phyloP scores from a whole-genome alignment of 2,113 vertebrate genomes.

The Oenanthe melanoleuca region DNA sequence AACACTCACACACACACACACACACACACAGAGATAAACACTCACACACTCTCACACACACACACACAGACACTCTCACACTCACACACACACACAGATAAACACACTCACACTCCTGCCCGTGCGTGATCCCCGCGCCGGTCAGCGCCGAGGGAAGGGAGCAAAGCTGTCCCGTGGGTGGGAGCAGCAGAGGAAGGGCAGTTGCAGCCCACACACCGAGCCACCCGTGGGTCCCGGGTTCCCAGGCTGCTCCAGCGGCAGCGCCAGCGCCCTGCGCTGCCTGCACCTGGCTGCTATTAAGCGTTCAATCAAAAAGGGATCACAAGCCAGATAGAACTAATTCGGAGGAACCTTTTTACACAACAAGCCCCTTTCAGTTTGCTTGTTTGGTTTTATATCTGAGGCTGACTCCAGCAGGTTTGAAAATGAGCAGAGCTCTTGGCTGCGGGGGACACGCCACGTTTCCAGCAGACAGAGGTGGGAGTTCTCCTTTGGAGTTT shows the following conservation, averaged over 20 bases:
- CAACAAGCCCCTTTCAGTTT: constrained; percentile 54
- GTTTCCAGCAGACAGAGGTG: constrained; percentile 42
- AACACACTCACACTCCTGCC: no score
- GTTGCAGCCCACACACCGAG: constrained; percentile 57
- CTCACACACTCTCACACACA: no score
- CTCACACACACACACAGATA: no score
- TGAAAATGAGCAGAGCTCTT: constrained; percentile 53
- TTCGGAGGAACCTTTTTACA: constrained; percentile 62
- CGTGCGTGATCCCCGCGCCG: background rate
- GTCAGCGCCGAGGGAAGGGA: background rate
- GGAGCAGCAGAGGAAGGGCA: constrained; percentile 56
- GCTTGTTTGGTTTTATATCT: constrained; percentile 58
- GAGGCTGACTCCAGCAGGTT: background rate
- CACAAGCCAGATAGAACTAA: constrained; percentile 70
- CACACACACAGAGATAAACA: no score
- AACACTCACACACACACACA: no score
- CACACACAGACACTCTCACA: no score
- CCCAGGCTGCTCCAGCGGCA: constrained; percentile 46
- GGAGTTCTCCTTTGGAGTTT: constrained; percentile 53
- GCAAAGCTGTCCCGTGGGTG: background rate
- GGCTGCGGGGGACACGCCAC: constrained; percentile 30
- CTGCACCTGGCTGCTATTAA: constrained; percentile 76
- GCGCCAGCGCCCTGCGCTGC: background rate
- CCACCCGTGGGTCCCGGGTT: constrained; percentile 36
- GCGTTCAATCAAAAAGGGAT: constrained; percentile 72